Percentiles rank a stretch among this genome's conserved stretches.
These are phyloP conservation scores for Crypturellus tataupa DNA, from an alignment of 2,797 vertebrate species.

Conservation along the genomic window DNA sequence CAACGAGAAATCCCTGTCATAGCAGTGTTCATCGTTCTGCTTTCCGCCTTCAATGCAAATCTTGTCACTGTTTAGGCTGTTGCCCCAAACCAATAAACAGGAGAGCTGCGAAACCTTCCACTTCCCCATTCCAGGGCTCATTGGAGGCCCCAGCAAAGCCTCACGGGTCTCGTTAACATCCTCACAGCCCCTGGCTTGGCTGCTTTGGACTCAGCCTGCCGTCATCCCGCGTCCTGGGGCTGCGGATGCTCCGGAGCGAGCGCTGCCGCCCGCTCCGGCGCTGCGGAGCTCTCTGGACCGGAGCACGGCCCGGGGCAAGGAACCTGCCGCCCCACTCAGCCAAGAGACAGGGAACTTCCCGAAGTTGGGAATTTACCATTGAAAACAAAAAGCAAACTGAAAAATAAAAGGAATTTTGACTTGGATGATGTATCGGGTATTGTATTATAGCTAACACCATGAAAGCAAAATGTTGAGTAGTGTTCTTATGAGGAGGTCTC, in stretches of 20 bases:
- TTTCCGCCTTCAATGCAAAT: too few relatives aligned
- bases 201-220: neutral
- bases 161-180: neutral
- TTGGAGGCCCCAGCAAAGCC: neutral
- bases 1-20: neutral
- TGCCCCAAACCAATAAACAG: fast-evolving
- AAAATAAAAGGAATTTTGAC: neutral
- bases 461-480: neutral
- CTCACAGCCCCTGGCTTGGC: too few relatives aligned
- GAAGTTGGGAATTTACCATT: too few relatives aligned
- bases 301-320: neutral
- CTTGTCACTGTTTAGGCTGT: neutral
- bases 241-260: fast-evolving
- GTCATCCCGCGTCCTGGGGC: neutral
- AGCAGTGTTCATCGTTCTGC: fast-evolving
- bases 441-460: neutral
- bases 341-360: neutral
- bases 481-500: neutral
- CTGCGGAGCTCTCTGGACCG: neutral
- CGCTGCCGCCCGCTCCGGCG: fast-evolving
- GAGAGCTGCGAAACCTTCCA: neutral
- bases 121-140: fast-evolving
- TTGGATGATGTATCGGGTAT: neutral
- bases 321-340: fast-evolving
- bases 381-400: neutral